Percentiles rank a stretch among this genome's conserved stretches.
These are phyloP conservation scores for Eublepharis macularius DNA, from an alignment of 2,113 vertebrate genomes.

Conservation along the genomic window DNA sequence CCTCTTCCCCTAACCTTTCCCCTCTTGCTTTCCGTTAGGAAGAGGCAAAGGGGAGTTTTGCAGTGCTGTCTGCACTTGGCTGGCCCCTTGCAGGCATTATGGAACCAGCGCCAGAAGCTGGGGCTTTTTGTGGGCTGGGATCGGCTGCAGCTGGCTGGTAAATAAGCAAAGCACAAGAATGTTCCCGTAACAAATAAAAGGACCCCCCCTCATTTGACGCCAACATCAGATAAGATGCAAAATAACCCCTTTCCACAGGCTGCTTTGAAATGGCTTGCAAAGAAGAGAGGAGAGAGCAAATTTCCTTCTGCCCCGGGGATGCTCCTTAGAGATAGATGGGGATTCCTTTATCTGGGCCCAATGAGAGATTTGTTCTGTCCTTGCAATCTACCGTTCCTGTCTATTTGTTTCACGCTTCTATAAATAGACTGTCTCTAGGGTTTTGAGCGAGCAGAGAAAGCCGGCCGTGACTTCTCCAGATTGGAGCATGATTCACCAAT, in stretches of 20 bases:
- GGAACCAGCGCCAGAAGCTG: no score
- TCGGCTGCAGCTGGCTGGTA: neutral
- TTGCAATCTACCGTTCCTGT: neutral
- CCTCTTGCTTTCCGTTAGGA: neutral
- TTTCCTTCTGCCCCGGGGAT: neutral
- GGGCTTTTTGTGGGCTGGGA: neutral
- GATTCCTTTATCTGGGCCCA: neutral
- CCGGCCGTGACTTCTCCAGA: neutral
- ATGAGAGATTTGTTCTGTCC: neutral
- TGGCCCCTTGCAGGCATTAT: neutral
- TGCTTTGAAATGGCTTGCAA: neutral
- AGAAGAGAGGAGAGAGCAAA: no score
- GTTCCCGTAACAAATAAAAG: neutral
- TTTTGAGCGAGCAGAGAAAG: neutral
- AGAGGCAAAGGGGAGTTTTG: neutral
- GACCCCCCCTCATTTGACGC: neutral
- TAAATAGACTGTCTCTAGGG: neutral
- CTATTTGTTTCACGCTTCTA: neutral
- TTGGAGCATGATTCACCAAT: neutral
- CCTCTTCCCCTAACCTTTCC: neutral
- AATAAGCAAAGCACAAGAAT: neutral
- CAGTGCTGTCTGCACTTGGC: neutral
- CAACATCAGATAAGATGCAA: neutral
- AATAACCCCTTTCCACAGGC: neutral
- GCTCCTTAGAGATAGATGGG: neutral